phyloP scores from a whole-genome alignment of 1,140 invertebrate species.

The Neodiprion pinetum region DNA sequence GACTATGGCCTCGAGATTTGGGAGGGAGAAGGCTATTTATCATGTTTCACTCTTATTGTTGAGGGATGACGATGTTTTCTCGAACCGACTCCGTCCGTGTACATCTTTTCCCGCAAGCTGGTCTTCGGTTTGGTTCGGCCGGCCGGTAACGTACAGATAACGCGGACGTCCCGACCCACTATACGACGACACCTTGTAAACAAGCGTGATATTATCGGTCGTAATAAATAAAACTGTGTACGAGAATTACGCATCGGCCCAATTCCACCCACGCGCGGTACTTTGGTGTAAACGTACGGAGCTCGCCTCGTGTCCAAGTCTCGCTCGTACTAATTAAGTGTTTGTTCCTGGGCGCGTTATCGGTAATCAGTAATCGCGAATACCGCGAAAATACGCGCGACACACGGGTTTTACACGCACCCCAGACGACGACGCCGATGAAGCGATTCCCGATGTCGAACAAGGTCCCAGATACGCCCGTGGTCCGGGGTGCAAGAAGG shows the following conservation, averaged over 20 bases:
- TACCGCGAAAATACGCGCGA: too few relatives aligned
- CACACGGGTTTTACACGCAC: too few relatives aligned
- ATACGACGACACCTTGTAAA: neutral
- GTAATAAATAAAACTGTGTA: neutral
- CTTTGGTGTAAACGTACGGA: neutral
- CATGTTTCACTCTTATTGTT: conserved; percentile 10
- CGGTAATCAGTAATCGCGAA: too few relatives aligned
- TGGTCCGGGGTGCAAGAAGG: too few relatives aligned
- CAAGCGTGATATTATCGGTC: conserved; percentile 6
- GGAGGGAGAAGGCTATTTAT: conserved; percentile 5
- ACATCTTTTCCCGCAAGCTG: neutral
- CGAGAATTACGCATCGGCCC: too few relatives aligned
- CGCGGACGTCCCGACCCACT: neutral
- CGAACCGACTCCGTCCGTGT: neutral
- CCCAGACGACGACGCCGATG: too few relatives aligned
- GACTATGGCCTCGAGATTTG: too few relatives aligned
- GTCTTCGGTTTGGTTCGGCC: neutral
- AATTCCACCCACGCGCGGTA: too few relatives aligned
- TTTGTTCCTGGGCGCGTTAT: too few relatives aligned
- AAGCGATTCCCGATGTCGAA: too few relatives aligned
- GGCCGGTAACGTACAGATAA: neutral
- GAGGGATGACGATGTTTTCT: conserved; percentile 10
- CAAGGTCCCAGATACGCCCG: too few relatives aligned
- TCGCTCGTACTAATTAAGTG: neutral
- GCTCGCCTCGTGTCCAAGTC: neutral